Evolutionary conservation across 2,888 invertebrate genomes (phyloP).

Genomic region (Nomada fucata): DNA sequence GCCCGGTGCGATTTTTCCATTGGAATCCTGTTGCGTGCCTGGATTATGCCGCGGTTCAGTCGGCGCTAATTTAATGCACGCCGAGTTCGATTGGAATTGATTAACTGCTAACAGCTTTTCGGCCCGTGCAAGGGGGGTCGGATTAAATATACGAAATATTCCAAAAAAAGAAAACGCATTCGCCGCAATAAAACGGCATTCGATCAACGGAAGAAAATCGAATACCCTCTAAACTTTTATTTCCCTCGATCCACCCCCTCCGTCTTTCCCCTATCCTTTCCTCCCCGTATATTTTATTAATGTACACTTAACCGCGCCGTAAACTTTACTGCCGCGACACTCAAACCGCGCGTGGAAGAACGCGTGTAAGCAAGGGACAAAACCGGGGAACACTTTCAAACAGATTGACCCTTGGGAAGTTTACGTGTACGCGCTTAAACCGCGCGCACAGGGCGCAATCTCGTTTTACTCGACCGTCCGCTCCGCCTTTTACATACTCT

Average conservation of each 20-base stretch:
- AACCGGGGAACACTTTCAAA: constrained; percentile 30
- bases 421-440: background rate
- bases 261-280: background rate
- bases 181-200: constrained; percentile 5
- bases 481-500: no score
- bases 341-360: background rate
- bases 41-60: background rate
- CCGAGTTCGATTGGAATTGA: background rate
- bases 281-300: constrained; percentile 48
- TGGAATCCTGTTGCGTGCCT: background rate
- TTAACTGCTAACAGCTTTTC: no score
- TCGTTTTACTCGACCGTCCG: no score
- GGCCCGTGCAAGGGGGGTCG: no score
- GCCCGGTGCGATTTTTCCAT: constrained; percentile 1
- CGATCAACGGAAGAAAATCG: constrained; percentile 30
- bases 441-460: background rate
- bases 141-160: background rate
- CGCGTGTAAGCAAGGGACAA: background rate
- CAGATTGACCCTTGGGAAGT: constrained; percentile 18
- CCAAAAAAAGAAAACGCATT: constrained; percentile 19
- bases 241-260: constrained; percentile 24
- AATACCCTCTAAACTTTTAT: constrained; percentile 51
- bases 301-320: constrained; percentile 31
- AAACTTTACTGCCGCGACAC: constrained; percentile 41
- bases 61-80: no score